Evolutionary conservation across 2,113 vertebrate species (phyloP), one percentile per base, ranked within the genome.

Genomic region (Corynorhinus townsendii): DNA sequence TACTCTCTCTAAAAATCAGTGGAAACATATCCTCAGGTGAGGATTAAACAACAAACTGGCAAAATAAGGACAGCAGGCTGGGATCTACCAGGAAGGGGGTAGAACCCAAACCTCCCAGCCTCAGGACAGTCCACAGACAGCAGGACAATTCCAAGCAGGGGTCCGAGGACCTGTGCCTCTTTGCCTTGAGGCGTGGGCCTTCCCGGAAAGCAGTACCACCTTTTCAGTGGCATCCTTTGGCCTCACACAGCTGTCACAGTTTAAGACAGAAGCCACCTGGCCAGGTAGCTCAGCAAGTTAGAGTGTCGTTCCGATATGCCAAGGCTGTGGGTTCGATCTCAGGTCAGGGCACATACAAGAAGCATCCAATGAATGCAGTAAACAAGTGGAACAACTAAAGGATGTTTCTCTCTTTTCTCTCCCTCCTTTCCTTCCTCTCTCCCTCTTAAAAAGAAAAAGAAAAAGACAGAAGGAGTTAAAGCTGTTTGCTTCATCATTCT

Each of bases 161-260:
- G 40, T 77, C 47, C 9, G 0, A 15, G 1, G 12, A 22, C 9
- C 30, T 20, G 17, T 12, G 28, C 45, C 7, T 59, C 82, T 75
- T 38, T 19, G 14, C 20, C 0, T 1, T 2, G 49, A 35, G 5
- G 28, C 11, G 5, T 30, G 5, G 47, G 77, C 12, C 28, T 49
- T 69, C 49, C 64, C 73, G 0, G 2, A 56, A 38, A 47, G 72
- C 33, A 28, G 2, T 8, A 7, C 45, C 16, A 9, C 33, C 72
- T 56, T 45, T 38, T 80, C 47, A 15, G 8, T 43, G 24, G 47
- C 15, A 14, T 26, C 22, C 40, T 83, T n/a, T 24, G 35, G 30
- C 30, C 12, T 59, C 71, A 6, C 68, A 77, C 52, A 30, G 30
- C 19, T 20, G 17, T 35, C 62, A 20, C 1, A 49, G 66, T 9